Evolutionary conservation across 2,797 vertebrate genomes (phyloP), one percentile per base, ranked within the genome.

Genomic region (Limosa lapponica): DNA sequence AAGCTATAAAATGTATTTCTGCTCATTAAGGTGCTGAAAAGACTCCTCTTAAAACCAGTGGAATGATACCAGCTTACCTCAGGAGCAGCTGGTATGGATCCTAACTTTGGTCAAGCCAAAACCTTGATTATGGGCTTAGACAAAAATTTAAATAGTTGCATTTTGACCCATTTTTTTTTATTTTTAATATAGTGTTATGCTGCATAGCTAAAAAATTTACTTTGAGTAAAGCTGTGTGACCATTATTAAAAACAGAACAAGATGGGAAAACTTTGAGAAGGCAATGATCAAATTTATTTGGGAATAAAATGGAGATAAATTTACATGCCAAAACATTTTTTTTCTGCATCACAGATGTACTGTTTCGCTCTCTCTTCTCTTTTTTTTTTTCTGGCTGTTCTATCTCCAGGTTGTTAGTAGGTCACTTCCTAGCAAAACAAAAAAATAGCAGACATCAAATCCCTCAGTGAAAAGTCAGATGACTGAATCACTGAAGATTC

Each of bases 361-460:
- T 70, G 4, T 39, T 48, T 59, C 3, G 3, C 6, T 67, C 5
- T 16, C n/a, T 11, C 34, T 59, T 23, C 23, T 23, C 20, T 44
- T 22, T 20, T 44, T 44, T 44, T 44, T 43, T 43, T 24, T 11
- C 28, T 19, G 2, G 4, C 10, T 41, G 1, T 49, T 82, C 8
- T 58, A 3, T 77, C 52, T 77, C 20, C 27, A 52, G 67, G 17
- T 17, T 93, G 11, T 61, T 80, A 81, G 39, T 65, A 58, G 54
- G 57, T 88, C 52, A 88, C 30, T 59, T 95, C 61, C 70, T 78
- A 66, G 58, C 34, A 91, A 91, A 96, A 52, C 61, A 59, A 44
- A 87, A 86, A 86, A 51, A 2, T 57, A 94, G 9, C 15, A 74
- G 48, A 95, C 82, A 65, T 93, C 73, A 96, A 82, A 94, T 65